Conservation (phyloP, 2,113 vertebrate species). For the Ammodramus savannarum region DNA sequence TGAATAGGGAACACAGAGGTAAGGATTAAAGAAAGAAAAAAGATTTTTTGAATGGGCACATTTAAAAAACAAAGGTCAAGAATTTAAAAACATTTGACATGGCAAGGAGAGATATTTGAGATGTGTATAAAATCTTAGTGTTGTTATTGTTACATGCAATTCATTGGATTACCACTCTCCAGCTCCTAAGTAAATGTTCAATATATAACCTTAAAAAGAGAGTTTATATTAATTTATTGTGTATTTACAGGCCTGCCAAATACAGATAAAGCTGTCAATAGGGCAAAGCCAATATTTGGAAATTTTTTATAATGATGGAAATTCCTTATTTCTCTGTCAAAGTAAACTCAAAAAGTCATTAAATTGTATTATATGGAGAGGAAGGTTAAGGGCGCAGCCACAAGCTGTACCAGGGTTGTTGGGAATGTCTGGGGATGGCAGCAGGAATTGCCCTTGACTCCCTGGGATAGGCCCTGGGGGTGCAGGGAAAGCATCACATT, state of each 20-base stretch:
- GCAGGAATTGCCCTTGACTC: fast-evolving
- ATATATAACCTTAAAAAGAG: neutral
- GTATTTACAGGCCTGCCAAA: neutral
- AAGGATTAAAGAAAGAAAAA: neutral
- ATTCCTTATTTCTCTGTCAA: neutral
- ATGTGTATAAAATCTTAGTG: neutral
- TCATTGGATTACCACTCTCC: neutral
- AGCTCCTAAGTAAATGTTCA: neutral
- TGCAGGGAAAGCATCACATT: neutral
- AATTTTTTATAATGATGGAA: neutral
- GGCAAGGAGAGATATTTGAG: neutral
- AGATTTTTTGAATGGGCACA: neutral
- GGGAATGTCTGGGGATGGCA: neutral
- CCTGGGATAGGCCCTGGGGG: neutral
- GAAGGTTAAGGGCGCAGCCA: neutral
- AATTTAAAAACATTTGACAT: neutral
- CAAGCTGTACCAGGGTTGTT: neutral
- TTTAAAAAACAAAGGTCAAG: neutral
- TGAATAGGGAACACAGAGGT: neutral
- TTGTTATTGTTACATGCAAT: neutral
- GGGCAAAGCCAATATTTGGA: neutral
- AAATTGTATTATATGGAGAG: neutral
- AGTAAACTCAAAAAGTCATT: neutral
- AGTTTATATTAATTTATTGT: neutral
- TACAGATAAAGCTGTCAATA: neutral